Percentiles rank a stretch among this genome's conserved stretches.
These are phyloP conservation scores for Hirundichthys speculiger DNA, from an alignment of 2,113 vertebrate species.

Conservation along the genomic window DNA sequence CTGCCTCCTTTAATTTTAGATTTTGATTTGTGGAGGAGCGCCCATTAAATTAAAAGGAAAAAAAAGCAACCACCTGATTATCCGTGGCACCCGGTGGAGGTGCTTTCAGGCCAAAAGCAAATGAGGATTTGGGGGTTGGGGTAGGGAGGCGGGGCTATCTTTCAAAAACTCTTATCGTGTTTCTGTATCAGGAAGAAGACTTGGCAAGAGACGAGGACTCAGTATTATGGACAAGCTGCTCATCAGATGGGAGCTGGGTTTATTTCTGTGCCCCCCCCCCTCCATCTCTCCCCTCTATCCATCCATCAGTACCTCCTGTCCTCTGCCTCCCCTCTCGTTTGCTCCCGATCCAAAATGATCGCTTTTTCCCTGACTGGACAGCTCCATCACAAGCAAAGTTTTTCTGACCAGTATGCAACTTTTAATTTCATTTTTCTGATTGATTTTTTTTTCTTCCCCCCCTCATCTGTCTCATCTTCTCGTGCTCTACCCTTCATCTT, in stretches of 20 bases:
- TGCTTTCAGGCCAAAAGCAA: slow-evolving; percentile 61
- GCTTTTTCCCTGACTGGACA: slow-evolving; percentile 72
- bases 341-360: slow-evolving; percentile 75
- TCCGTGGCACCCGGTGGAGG: slow-evolving; percentile 41
- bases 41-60: not conserved
- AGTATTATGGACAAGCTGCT: slow-evolving; percentile 84
- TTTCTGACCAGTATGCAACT: slow-evolving; percentile 68
- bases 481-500: not conserved
- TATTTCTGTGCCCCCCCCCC: slow-evolving; percentile 70
- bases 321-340: slow-evolving; percentile 56
- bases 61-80: slow-evolving; percentile 67
- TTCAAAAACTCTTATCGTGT: slow-evolving; percentile 75
- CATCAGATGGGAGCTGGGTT: slow-evolving; percentile 84
- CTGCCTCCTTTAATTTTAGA: slow-evolving; percentile 50
- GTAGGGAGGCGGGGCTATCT: slow-evolving; percentile 57
- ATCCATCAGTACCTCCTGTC: slow-evolving; percentile 47
- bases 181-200: slow-evolving; percentile 74
- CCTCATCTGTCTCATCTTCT: slow-evolving; percentile 12
- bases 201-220: slow-evolving; percentile 76
- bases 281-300: slow-evolving; percentile 26
- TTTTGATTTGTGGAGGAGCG: slow-evolving; percentile 27
- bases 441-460: slow-evolving; percentile 58
- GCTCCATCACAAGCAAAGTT: slow-evolving; percentile 67
- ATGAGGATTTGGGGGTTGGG: slow-evolving; percentile 2
- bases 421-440: slow-evolving; percentile 72